phyloP scores from a whole-genome alignment of 1,140 invertebrate species.

The Drosophila jambulina region DNA sequence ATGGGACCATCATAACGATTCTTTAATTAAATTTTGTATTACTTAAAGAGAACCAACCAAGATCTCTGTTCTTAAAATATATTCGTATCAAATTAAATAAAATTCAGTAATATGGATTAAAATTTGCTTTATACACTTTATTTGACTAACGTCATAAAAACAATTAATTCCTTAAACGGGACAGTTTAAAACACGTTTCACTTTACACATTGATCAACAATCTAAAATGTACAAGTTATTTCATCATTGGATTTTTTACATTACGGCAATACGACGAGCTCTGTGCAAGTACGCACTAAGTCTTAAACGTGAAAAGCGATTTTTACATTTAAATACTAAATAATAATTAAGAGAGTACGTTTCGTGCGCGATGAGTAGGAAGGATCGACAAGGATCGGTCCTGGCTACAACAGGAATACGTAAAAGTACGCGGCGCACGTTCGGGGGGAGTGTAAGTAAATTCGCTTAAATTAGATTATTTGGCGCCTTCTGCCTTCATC shows the following conservation, averaged over 20 bases:
- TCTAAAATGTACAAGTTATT: conserved; percentile 64
- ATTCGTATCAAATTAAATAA: not conserved
- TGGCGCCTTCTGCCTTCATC: conserved; percentile 30
- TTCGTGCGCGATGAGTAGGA: conserved; percentile 26
- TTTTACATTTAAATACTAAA: conserved; percentile 71
- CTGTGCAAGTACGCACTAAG: conserved; percentile 33
- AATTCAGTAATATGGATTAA: not conserved
- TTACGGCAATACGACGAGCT: conserved; percentile 47
- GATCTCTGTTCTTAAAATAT: not conserved
- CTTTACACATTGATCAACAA: conserved; percentile 81
- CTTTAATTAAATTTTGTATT: not conserved
- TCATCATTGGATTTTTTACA: conserved; percentile 39
- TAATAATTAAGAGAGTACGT: conserved; percentile 81
- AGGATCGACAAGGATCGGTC: conserved; percentile 2
- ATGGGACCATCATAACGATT: too few species aligned
- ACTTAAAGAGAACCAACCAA: not conserved
- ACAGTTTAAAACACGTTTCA: conserved; percentile 63
- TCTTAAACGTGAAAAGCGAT: conserved; percentile 58
- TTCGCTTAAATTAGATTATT: conserved; percentile 65
- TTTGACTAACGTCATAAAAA: conserved; percentile 77
- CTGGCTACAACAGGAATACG: conserved; percentile 41
- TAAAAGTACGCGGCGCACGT: conserved; percentile 35
- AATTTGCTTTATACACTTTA: conserved; percentile 67
- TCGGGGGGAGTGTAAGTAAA: conserved; percentile 55
- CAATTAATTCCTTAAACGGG: conserved; percentile 55